Evolutionary conservation across 1,140 invertebrate genomes (phyloP).

Genomic region (Cephus cinctus): DNA sequence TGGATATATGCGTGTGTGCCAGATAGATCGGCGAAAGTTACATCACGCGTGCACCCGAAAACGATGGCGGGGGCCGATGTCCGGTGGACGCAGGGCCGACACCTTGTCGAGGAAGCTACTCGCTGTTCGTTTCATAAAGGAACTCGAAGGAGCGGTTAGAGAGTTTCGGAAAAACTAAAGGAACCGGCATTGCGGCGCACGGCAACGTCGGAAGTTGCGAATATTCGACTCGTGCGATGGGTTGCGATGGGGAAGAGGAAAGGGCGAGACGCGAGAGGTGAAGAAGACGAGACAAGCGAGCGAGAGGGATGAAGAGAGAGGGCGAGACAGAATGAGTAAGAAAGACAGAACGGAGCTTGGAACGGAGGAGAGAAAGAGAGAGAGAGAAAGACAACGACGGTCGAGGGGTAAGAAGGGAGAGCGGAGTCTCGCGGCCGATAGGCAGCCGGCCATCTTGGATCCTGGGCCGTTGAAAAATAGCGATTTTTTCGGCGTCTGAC

Average conservation of each 20-base stretch:
- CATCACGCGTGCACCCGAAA: not conserved
- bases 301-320: slow-evolving; percentile 11
- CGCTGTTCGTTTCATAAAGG: too few relatives aligned
- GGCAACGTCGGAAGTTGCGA: slow-evolving; percentile 18
- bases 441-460: slow-evolving; percentile 47
- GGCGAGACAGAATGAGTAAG: slow-evolving; percentile 12
- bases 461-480: slow-evolving; percentile 42
- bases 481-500: slow-evolving; percentile 31
- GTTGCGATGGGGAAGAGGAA: slow-evolving; percentile 9
- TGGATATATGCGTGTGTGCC: slow-evolving; percentile 3
- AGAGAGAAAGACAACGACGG: not conserved
- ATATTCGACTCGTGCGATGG: slow-evolving; percentile 16
- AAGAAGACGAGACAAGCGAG: slow-evolving; percentile 8
- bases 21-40: slow-evolving; percentile 7
- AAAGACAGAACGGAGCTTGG: slow-evolving; percentile 2
- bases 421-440: slow-evolving; percentile 19
- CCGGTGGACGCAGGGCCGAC: too few relatives aligned
- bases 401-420: slow-evolving; percentile 21
- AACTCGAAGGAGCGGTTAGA: too few relatives aligned
- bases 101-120: too few relatives aligned
- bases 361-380: not conserved
- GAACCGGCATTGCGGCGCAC: too few relatives aligned
- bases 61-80: too few relatives aligned
- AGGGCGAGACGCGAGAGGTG: slow-evolving; percentile 6
- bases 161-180: too few relatives aligned